A percentile compares a stretch with the other conserved stretches of the same genome.
Evolutionary conservation across 2,888 invertebrate genomes (phyloP).

Genomic region (Conomelus anceps): DNA sequence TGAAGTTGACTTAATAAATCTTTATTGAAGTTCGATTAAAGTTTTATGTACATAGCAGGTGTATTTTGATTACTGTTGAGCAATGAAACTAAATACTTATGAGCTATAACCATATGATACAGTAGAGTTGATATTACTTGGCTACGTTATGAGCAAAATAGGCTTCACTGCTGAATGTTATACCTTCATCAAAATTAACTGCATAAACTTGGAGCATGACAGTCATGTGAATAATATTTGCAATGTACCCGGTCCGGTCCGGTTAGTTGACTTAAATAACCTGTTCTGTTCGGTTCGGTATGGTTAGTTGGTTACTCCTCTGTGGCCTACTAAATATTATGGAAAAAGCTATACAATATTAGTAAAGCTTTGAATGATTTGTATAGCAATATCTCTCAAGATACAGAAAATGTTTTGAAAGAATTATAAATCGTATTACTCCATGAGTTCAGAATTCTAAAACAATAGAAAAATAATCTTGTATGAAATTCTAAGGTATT

Average conservation of each 20-base stretch:
- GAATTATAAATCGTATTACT: too few relatives aligned
- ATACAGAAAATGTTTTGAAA: too few relatives aligned
- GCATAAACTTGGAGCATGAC: not conserved
- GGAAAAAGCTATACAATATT: not conserved
- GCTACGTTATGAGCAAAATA: not conserved
- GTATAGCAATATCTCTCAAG: too few relatives aligned
- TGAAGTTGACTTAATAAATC: too few relatives aligned
- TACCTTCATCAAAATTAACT: not conserved
- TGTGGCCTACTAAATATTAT: not conserved
- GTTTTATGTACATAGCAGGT: too few relatives aligned
- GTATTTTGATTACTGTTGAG: not conserved
- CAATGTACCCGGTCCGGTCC: not conserved
- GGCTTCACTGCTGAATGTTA: not conserved
- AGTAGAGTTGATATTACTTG: not conserved
- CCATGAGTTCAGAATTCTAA: too few relatives aligned
- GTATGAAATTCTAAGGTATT: too few relatives aligned
- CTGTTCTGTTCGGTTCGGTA: not conserved
- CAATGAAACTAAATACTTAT: not conserved
- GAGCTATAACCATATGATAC: not conserved
- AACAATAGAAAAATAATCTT: too few relatives aligned
- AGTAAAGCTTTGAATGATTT: too few relatives aligned
- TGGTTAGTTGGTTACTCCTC: too few relatives aligned
- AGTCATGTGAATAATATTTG: not conserved
- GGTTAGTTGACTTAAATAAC: not conserved
- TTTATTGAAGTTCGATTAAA: too few relatives aligned